phyloP scores from a whole-genome alignment of 2,888 invertebrate genomes.

The Gastrophysa polygoni region DNA sequence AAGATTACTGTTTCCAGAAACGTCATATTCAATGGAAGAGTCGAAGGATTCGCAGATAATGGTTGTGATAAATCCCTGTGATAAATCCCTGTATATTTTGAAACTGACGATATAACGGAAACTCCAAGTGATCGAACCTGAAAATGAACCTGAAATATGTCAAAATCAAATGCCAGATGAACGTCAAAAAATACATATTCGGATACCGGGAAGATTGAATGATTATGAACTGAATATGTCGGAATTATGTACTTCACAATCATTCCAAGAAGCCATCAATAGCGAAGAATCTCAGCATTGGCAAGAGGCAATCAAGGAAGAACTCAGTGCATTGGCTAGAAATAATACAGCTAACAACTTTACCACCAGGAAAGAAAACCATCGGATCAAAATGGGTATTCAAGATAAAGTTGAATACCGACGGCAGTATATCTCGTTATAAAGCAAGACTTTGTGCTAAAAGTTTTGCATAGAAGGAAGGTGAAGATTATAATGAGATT shows the following conservation, averaged over 20 bases:
- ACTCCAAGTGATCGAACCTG: too few species aligned
- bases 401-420: neutral
- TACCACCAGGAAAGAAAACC: neutral
- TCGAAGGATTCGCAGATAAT: neutral
- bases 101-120: too few species aligned
- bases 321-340: neutral
- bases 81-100: too few species aligned
- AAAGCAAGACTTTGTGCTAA: neutral
- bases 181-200: neutral
- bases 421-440: neutral
- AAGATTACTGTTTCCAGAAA: constrained; percentile 15
- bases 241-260: neutral
- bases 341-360: neutral
- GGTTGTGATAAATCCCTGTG: too few species aligned
- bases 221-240: neutral
- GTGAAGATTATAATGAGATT: neutral
- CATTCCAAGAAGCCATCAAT: neutral
- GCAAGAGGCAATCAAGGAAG: neutral
- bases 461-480: neutral
- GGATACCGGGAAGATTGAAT: neutral
- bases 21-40: constrained; percentile 10
- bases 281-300: neutral
- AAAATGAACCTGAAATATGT: too few species aligned
- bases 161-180: too few species aligned
- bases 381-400: constrained; percentile 2